A percentile compares a stretch with the other conserved stretches of the same genome.
Evolutionary conservation across 2,113 vertebrate genomes (phyloP).

Genomic region (Trinectes maculatus): DNA sequence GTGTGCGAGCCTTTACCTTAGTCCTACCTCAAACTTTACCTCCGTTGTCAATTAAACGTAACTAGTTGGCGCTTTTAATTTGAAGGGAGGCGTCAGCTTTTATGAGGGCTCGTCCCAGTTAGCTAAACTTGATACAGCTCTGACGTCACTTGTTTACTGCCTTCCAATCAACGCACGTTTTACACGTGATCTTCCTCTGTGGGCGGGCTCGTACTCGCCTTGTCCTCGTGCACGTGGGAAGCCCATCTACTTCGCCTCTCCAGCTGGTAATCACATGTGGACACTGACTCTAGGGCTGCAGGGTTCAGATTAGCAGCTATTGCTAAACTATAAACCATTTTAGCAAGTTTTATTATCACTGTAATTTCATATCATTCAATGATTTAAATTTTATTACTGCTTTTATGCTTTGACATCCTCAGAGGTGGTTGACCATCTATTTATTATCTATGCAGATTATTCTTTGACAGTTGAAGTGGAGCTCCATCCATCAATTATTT

Average conservation of each 20-base stretch:
- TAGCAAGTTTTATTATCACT: too few species aligned
- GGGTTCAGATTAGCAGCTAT: too few species aligned
- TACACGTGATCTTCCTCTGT: slow-evolving; percentile 55
- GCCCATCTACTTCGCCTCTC: not conserved
- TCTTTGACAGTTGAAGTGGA: too few species aligned
- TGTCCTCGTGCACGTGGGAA: slow-evolving; percentile 33
- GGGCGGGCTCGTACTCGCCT: slow-evolving; percentile 52
- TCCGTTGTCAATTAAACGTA: not conserved
- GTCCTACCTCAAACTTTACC: not conserved
- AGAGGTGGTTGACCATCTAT: too few species aligned
- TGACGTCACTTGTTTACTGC: slow-evolving; percentile 78
- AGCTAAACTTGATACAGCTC: slow-evolving; percentile 17
- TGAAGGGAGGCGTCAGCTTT: rapidly evolving
- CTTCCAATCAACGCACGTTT: slow-evolving; percentile 59
- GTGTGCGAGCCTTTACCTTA: not conserved
- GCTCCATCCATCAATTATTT: too few species aligned
- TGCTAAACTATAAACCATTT: too few species aligned
- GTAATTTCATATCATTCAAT: too few species aligned
- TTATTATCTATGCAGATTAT: too few species aligned
- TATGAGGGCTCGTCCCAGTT: not conserved
- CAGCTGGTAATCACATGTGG: not conserved
- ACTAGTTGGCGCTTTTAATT: not conserved
- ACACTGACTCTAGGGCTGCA: too few species aligned
- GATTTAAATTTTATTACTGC: too few species aligned
- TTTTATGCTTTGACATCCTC: too few species aligned